Base-by-base conservation (phyloP, 1,140 invertebrate species). In the Goniozus legneri region DNA sequence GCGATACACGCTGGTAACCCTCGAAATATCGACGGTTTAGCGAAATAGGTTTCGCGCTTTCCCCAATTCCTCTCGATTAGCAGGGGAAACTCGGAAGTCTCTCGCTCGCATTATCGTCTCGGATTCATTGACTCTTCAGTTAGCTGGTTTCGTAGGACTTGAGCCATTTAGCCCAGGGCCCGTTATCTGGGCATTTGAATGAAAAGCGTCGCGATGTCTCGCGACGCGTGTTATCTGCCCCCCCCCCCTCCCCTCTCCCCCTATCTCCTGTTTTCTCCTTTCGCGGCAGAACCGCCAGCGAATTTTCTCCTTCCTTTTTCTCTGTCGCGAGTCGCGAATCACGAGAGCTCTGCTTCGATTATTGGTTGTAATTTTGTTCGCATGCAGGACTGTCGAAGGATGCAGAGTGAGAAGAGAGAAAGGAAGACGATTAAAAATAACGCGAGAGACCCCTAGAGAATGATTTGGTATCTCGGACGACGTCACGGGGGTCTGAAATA, bases 401-500 rank as follows among this genome's bases (percentile, higher is more conserved):
- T n/a, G n/a, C n/a, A n/a, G n/a, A n/a, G n/a, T n/a, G n/a, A n/a
- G n/a, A n/a, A n/a, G 32, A 7, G 32, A 4, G 32, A 13, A 34
- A 13, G 15, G 13, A 34, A 34, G 15, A 34, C 6, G n/a, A 34
- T 6, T 34, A 13, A 34, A 27, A 27, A 27, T 10, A 27, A 27
- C 4, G 10, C 24, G 24, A 6, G 24, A 10, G 24, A n/a, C n/a
- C 24, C 24, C 64, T 71, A 70, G 67, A 67, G 63, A 71, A 73
- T 70, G 69, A 75, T 75, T 69, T 64, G 69, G 70, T 76, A 76
- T 75, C 72, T 75, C 62, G 59, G 47, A 60, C 52, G 59, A 73
- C 65, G 72, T 75, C 72, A 73, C 66, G 69, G 70, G 62, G 62
- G 59, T 67, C 70, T 75, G 72, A 76, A 76, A 74, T 75, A 76